Conservation (phyloP, 2,797 vertebrate genomes). For the Lagodon rhomboides region DNA sequence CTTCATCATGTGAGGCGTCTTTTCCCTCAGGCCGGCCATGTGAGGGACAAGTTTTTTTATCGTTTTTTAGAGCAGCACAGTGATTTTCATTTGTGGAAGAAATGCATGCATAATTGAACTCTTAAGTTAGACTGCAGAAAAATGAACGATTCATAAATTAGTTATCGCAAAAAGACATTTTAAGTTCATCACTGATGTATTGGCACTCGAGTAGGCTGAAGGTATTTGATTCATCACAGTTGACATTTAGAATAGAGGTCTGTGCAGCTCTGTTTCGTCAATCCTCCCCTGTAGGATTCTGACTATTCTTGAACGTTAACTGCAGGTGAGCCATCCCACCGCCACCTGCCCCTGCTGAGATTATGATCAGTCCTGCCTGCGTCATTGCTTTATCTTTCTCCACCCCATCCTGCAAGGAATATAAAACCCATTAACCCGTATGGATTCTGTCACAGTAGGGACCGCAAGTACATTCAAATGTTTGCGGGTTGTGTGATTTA, state of each 20-base stretch:
- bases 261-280: background rate
- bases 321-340: background rate
- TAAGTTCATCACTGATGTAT: background rate
- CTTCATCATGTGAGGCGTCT: constrained; percentile 59
- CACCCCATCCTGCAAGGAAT: background rate
- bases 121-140: constrained; percentile 1
- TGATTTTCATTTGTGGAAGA: constrained; percentile 29
- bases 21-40: constrained; percentile 51
- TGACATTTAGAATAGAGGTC: background rate
- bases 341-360: constrained; percentile 24
- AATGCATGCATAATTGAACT: constrained; percentile 14
- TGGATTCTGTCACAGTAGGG: background rate
- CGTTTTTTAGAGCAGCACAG: constrained; percentile 19
- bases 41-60: constrained; percentile 48
- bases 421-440: constrained; percentile 1
- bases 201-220: background rate
- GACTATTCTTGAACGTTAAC: background rate
- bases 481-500: background rate
- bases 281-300: background rate
- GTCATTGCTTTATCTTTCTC: background rate
- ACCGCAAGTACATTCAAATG: background rate
- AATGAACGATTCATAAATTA: background rate
- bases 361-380: constrained; percentile 4
- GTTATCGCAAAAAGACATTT: background rate
- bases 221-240: background rate